Evolutionary conservation across 2,113 vertebrate species (phyloP), one percentile per base, ranked within the genome.

Genomic region (Heterocephalus glaber): DNA sequence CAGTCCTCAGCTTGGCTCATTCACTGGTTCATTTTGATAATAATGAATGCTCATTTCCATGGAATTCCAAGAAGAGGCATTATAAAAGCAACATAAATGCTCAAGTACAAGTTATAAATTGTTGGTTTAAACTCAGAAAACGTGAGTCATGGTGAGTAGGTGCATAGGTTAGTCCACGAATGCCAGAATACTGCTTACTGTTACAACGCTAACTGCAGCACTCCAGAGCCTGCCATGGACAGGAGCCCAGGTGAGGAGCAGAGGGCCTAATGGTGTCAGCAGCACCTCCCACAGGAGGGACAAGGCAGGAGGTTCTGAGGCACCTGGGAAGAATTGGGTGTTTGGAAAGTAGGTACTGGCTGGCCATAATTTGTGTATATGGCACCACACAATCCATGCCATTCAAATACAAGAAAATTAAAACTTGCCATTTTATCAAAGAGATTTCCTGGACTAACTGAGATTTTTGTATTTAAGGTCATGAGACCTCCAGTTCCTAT

Each of bases 71-170:
- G 85, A 68, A 76, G 58, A 63, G 26, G 38, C 58, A 56, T 52
- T 58, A 52, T 49, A 26, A 86, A 60, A 38, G 74, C 56, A 68
- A 28, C 12, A 38, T 19, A 92, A 65, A 54, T 72, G 49, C 74
- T 80, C 26, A 1, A 76, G 26, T 26, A 52, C 87, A 93, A 89
- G 72, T 28, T 70, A 47, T 81, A 93, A 87, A 87, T 61, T 47
- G 61, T 60, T 65, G 58, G 35, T 56, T 87, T 61, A 92, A 90
- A 81, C 65, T 77, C 88, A 86, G 89, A 76, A 58, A 86, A 38
- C 0, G 0, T 72, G 60, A 95, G 77, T 95, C 89, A 79, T 7
- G 35, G 35, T 60, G 70, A 92, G 56, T 66, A 60, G 85, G 86
- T 79, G n/a, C 9, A 4, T 16, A 47, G 38, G 72, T 35, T 38